Evolutionary conservation across 1,140 invertebrate species (phyloP).

Genomic region (Orchestia grillus): DNA sequence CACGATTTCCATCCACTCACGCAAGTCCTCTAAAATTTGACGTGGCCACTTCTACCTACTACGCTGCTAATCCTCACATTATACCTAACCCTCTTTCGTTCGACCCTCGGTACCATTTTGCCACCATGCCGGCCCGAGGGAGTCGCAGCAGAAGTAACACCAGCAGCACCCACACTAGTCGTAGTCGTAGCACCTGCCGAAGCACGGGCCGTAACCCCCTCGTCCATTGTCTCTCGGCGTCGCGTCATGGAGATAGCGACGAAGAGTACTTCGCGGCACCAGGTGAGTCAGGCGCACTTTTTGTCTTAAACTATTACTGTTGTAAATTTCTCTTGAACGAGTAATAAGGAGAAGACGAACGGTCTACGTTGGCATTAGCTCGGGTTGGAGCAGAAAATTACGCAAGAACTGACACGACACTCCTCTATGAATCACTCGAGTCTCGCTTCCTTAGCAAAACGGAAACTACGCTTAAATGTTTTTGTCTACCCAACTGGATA

Average conservation of each 20-base stretch:
- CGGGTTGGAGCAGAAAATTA: neutral
- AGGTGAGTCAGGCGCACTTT: constrained; percentile 1
- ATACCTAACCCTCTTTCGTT: constrained; percentile 27
- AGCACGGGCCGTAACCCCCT: neutral
- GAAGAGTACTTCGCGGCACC: constrained; percentile 4
- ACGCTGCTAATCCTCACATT: constrained; percentile 23
- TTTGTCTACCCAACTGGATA: neutral
- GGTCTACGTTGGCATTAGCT: neutral
- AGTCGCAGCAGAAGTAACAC: constrained; percentile 39
- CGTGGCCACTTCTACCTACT: neutral
- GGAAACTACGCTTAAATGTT: neutral
- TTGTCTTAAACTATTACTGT: neutral
- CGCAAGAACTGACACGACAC: neutral
- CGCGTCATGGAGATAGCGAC: constrained; percentile 11
- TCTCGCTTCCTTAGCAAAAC: too few relatives aligned
- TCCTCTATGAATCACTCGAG: neutral
- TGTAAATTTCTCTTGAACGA: neutral
- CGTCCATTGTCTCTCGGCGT: neutral
- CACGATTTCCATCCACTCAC: neutral
- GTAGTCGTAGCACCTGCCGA: neutral
- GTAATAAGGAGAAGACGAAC: neutral
- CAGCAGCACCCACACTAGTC: neutral
- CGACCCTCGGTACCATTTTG: constrained; percentile 34
- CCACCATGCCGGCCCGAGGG: constrained; percentile 35
- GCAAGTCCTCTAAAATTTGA: constrained; percentile 20